Evolutionary conservation across 64 coral and sea anemone genomes (phyloP), one percentile per base, ranked within the genome.

Genomic region (Exaiptasia diaphana): DNA sequence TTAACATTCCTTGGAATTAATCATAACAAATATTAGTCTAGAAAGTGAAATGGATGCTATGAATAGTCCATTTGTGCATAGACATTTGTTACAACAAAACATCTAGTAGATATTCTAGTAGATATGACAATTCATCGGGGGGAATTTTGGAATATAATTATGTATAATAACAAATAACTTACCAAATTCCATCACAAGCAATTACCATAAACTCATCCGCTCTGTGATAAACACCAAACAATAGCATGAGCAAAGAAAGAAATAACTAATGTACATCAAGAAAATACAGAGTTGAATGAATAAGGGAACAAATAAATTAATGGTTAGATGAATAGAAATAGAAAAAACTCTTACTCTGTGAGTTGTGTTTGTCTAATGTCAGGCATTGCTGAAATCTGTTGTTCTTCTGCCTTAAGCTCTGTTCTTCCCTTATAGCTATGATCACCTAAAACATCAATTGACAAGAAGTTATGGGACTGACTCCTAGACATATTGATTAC

Each of bases 181-280:
- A 97, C 93, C 93, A 97, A 35, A 97, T 97, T 69, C 93, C 93
- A 64, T 97, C 93, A 68, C 93, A 97, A 17, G 93, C 93, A 64
- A 97, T 79, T 2, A 97, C 79, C 70, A 97, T 83, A 57, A 97
- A 97, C 38, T 97, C 80, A 33, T 97, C 94, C 38, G 90, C 85
- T 32, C 94, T 97, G 28, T 15, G 43, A 46, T 46, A 46, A 15
- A 68, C 71, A 29, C 20, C 13, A 88, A 59, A 80, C 5, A 36
- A 71, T 3, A 44, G 25, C 20, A 74, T 46, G 5, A 46, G 15
- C 43, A 46, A 46, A 46, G 6, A 46, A 46, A 46, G n/a, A n/a
- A n/a, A n/a, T n/a, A n/a, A 1, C 10, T 0, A 49, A 49, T 13
- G 0, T 0, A 49, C 10, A 49, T 9, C 45, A 49, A 49, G 45